phyloP scores from a whole-genome alignment of 2,888 invertebrate species.

The Halocaridina rubra region DNA sequence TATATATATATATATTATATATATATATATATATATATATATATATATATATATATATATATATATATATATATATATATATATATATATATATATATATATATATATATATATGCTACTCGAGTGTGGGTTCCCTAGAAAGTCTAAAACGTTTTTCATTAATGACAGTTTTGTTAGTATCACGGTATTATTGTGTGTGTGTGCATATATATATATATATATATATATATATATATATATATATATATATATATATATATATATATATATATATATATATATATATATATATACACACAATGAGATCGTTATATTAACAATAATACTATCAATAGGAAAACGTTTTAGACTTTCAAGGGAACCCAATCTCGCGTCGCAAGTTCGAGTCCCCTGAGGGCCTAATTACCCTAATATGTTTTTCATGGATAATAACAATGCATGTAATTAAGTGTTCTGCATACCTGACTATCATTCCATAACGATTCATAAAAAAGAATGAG shows the following conservation, averaged over 20 bases:
- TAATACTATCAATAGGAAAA: too few species aligned
- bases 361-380: too few species aligned
- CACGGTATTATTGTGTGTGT: neutral
- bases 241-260: neutral
- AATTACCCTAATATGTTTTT: too few species aligned
- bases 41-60: neutral
- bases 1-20: constrained; percentile 25
- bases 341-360: too few species aligned
- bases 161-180: neutral
- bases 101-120: neutral
- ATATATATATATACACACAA: neutral
- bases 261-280: neutral
- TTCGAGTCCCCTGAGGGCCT: too few species aligned
- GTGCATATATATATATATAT: constrained; percentile 1
- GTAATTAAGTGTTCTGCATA: too few species aligned
- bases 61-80: constrained; percentile 11
- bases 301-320: too few species aligned
- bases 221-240: constrained; percentile 5
- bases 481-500: too few species aligned
- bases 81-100: neutral
- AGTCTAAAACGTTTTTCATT: too few species aligned
- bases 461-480: too few species aligned
- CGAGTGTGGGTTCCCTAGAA: neutral
- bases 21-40: constrained; percentile 21
- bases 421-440: too few species aligned